These are phyloP conservation scores for Botia almorhae DNA, from an alignment of 2,797 vertebrate genomes.

Conservation along the genomic window DNA sequence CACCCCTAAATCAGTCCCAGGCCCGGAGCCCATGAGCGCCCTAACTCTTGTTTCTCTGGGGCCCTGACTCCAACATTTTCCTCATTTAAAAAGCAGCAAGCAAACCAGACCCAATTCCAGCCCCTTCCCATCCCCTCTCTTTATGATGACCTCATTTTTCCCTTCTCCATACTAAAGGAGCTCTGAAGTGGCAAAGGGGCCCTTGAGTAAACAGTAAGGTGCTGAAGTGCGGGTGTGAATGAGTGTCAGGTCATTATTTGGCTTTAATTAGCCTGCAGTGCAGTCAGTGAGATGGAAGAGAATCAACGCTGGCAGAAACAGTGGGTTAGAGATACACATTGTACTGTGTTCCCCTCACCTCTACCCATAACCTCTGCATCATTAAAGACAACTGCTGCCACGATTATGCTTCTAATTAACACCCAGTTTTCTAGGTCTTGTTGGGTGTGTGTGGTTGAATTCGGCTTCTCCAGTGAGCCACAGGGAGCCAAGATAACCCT, in stretches of 20 bases:
- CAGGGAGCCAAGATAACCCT: neutral
- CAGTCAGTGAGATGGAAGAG: conserved; percentile 54
- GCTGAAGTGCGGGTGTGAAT: conserved; percentile 79
- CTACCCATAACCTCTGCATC: conserved; percentile 50
- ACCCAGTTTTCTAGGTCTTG: neutral
- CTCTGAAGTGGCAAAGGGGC: conserved; percentile 49
- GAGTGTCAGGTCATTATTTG: conserved; percentile 77
- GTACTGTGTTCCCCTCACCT: conserved; percentile 63
- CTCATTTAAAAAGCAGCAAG: conserved; percentile 57
- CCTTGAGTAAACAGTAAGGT: conserved; percentile 78
- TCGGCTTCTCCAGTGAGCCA: neutral
- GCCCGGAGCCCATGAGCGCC: conserved; percentile 78
- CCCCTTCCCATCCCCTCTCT: conserved; percentile 24
- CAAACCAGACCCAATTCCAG: neutral
- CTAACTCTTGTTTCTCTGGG: conserved; percentile 80
- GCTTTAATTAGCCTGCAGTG: conserved; percentile 78
- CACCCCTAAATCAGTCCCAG: conserved; percentile 87
- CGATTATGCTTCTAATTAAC: conserved; percentile 74
- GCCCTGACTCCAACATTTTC: conserved; percentile 74
- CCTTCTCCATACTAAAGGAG: conserved; percentile 24
- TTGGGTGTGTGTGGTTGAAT: conserved; percentile 12
- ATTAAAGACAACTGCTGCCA: conserved; percentile 62
- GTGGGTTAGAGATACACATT: conserved; percentile 70
- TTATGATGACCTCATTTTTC: conserved; percentile 56
- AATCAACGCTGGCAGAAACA: conserved; percentile 62